These are phyloP conservation scores for Sinocyclocheilus anophthalmus DNA, from an alignment of 2,113 vertebrate genomes.

Conservation along the genomic window DNA sequence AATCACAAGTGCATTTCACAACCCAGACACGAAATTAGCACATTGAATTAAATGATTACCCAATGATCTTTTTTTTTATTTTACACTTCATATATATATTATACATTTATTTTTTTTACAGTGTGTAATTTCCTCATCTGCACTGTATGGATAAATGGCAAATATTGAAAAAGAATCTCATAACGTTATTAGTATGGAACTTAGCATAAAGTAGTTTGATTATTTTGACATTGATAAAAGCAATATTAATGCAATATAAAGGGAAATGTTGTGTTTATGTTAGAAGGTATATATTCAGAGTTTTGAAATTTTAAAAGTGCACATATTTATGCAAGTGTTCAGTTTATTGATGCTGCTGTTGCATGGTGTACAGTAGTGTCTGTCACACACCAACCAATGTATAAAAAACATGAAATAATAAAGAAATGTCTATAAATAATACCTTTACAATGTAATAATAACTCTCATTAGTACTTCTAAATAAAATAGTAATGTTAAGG, in stretches of 20 bases:
- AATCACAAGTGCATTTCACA: background rate
- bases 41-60: background rate
- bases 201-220: background rate
- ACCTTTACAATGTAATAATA: background rate
- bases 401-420: too few species aligned
- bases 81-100: too few species aligned
- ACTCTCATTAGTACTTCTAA: background rate
- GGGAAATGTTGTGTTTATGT: background rate
- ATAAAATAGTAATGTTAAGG: background rate
- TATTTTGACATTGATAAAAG: background rate
- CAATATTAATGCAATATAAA: background rate
- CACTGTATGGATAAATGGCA: too few species aligned
- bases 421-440: too few species aligned
- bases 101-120: too few species aligned
- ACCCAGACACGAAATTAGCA: too few species aligned
- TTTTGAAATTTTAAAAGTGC: background rate
- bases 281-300: background rate
- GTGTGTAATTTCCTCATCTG: too few species aligned
- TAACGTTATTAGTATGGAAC: background rate
- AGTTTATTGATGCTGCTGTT: background rate
- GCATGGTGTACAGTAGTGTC: background rate
- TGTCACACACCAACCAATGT: background rate
- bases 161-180: background rate
- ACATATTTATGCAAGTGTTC: background rate
- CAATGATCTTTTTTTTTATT: background rate